These are phyloP conservation scores for Sinotaia quadrata DNA, from an alignment of 2,888 invertebrate genomes.

Conservation along the genomic window DNA sequence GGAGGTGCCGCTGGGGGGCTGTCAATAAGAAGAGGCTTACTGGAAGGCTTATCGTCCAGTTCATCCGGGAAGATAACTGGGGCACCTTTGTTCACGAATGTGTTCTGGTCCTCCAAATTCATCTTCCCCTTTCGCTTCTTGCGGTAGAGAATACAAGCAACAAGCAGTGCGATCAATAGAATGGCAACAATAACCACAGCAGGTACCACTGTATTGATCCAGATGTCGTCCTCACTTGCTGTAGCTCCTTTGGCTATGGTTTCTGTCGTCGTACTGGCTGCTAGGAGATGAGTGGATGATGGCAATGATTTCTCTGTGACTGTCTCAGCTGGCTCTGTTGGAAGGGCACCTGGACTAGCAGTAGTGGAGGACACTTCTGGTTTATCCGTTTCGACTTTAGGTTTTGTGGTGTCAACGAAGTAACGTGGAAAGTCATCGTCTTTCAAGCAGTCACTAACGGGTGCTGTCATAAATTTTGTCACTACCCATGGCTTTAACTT, in stretches of 20 bases:
- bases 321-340: too few relatives aligned
- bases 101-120: constrained; percentile 82
- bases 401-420: constrained; percentile 31
- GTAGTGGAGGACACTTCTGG: background rate
- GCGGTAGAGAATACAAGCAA: constrained; percentile 90
- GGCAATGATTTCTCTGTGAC: constrained; percentile 5
- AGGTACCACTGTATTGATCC: constrained; percentile 88
- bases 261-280: constrained; percentile 32
- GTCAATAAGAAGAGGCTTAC: constrained; percentile 93
- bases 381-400: background rate
- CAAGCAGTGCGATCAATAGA: constrained; percentile 87
- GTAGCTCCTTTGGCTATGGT: constrained; percentile 37
- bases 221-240: constrained; percentile 63
- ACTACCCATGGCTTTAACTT: constrained; percentile 56
- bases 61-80: constrained; percentile 97
- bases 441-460: constrained; percentile 72
- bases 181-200: constrained; percentile 84
- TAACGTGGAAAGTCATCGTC: constrained; percentile 49
- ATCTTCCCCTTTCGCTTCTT: constrained; percentile 85
- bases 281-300: constrained; percentile 1
- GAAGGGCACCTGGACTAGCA: background rate
- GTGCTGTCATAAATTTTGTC: constrained; percentile 44
- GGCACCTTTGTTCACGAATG: constrained; percentile 77
- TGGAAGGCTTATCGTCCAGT: constrained; percentile 88
- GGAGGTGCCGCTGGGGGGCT: constrained; percentile 86